Conservation (phyloP, 2,113 vertebrate genomes). For the Prietella phreatophila region DNA sequence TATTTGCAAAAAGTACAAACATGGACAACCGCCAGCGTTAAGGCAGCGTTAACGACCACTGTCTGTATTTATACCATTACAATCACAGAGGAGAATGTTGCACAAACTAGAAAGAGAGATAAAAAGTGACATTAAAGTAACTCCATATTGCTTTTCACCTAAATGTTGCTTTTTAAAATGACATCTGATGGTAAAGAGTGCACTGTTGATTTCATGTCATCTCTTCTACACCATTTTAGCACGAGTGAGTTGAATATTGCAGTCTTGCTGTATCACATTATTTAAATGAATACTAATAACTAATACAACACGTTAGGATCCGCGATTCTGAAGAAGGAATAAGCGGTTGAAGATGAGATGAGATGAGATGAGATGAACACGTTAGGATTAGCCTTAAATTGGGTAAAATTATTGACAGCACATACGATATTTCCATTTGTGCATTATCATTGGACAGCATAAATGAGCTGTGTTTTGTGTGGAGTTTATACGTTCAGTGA, state of each 20-base stretch:
- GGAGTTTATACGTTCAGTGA: not conserved
- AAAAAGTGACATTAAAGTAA: not conserved
- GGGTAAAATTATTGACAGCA: not conserved
- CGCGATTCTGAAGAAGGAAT: too few species aligned
- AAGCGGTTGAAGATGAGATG: too few species aligned
- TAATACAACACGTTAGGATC: too few species aligned
- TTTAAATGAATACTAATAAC: not conserved
- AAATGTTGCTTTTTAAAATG: not conserved
- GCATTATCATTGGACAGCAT: not conserved
- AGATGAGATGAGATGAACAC: too few species aligned
- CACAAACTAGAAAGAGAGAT: not conserved
- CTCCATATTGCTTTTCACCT: not conserved
- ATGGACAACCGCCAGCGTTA: not conserved
- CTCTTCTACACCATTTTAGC: not conserved
- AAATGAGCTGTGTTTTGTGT: not conserved
- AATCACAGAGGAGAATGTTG: not conserved
- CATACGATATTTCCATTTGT: not conserved
- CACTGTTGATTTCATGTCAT: not conserved
- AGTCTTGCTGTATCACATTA: not conserved
- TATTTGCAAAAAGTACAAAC: not conserved
- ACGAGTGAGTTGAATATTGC: not conserved
- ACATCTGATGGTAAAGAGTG: too few species aligned
- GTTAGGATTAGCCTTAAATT: not conserved
- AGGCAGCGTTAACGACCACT: not conserved
- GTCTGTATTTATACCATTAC: not conserved